A percentile compares a stretch with the other conserved stretches of the same genome.
Evolutionary conservation across 2,797 vertebrate genomes (phyloP).

Genomic region (Peromyscus melanophrys): DNA sequence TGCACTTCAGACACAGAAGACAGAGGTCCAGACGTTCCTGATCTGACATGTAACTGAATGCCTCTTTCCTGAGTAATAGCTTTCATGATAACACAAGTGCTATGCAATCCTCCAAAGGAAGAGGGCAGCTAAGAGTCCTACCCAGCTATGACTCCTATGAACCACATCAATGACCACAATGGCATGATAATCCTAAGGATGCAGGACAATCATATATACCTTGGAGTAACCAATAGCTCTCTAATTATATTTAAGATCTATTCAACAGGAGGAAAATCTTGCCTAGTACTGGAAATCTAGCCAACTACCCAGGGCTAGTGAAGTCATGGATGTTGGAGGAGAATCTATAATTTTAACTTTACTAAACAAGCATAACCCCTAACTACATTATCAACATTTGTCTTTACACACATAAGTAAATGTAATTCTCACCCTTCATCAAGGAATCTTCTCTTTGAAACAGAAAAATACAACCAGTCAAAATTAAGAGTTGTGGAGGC

Average conservation of each 20-base stretch:
- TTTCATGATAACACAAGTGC: background rate
- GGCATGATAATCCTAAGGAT: background rate
- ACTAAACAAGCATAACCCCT: background rate
- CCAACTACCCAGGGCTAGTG: background rate
- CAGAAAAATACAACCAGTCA: background rate
- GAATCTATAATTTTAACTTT: background rate
- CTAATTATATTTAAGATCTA: background rate
- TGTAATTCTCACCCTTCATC: background rate
- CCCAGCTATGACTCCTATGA: background rate
- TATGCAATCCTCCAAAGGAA: background rate
- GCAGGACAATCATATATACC: background rate
- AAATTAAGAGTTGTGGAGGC: background rate
- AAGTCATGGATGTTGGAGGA: background rate
- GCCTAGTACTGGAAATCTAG: background rate
- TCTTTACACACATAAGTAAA: background rate
- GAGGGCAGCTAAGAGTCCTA: background rate
- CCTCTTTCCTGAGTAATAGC: background rate
- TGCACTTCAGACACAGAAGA: background rate
- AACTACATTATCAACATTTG: background rate
- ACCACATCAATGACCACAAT: background rate
- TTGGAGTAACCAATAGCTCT: background rate
- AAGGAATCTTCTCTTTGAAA: background rate
- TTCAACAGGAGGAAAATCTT: background rate
- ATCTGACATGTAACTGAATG: background rate
- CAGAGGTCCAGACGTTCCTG: background rate